Percentiles rank a stretch among this genome's conserved stretches.
These are phyloP conservation scores for Chinchilla lanigera DNA, from an alignment of 2,113 vertebrate genomes.

Conservation along the genomic window DNA sequence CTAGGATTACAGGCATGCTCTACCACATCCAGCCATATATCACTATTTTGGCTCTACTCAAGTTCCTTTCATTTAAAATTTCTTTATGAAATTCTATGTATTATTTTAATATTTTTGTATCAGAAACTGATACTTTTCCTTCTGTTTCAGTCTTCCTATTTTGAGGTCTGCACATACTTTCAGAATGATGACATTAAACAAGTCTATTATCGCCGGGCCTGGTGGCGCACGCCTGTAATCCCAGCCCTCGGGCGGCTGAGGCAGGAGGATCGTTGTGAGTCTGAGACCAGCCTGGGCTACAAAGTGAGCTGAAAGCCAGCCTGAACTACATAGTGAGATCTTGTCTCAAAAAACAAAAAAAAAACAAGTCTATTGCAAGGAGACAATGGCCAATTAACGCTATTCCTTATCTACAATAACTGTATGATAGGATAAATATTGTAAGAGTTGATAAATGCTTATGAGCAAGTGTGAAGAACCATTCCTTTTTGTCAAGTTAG, in stretches of 20 bases:
- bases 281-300: too few relatives aligned
- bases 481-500: conserved; percentile 64
- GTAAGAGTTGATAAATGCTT: conserved; percentile 6
- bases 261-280: too few relatives aligned
- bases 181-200: conserved; percentile 18
- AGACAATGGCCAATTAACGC: neutral
- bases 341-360: too few relatives aligned
- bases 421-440: neutral
- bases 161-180: conserved; percentile 7
- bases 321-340: too few relatives aligned
- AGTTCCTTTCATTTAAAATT: conserved; percentile 52
- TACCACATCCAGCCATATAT: neutral
- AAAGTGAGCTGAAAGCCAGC: too few relatives aligned
- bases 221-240: too few relatives aligned
- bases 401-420: conserved; percentile 8
- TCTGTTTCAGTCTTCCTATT: conserved; percentile 13
- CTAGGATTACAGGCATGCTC: too few relatives aligned
- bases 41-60: neutral
- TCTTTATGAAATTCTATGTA: neutral
- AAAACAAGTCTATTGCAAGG: conserved; percentile 24
- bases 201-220: too few relatives aligned
- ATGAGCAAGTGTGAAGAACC: conserved; percentile 34
- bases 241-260: too few relatives aligned
- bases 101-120: neutral
- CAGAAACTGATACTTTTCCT: neutral